Evolutionary conservation across 1,140 invertebrate genomes (phyloP), one percentile per base, ranked within the genome.

Genomic region (Drosophila obscura): DNA sequence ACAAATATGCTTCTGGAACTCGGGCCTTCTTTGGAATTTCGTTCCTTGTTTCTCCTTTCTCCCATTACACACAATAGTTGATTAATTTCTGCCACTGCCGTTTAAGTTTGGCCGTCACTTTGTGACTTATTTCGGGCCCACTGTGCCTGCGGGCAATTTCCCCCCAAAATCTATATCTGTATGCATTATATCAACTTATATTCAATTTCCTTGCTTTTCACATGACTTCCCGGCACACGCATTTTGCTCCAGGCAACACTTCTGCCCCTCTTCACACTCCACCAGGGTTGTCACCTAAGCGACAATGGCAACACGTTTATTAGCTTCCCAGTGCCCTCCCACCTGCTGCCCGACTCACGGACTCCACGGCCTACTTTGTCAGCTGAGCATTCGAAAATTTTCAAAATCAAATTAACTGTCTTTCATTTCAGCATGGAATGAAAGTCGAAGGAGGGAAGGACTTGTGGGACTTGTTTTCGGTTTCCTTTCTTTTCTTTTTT

Each of bases 401-500:
- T 63, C 61, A 83, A 83, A 83, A 83, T 83, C 65, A 83, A 83
- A 83, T 83, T 83, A 83, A 79, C 80, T 83, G 77, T 63, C 80
- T 83, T 83, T 83, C 80, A 79, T 83, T 83, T 83, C 75, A 75
- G 58, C 19, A 28, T 13, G 65, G 51, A 58, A 61, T 39, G 43
- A 26, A 53, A 62, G 45, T 58, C 28, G 51, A 55, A 56, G 73
- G 64, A 45, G 53, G 39, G 26, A 51, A 71, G 48, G 61, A 56
- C 58, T 41, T 43, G 57, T 45, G 55, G 44, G 44, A 57, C 41
- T 46, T 41, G 48, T 44, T 63, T 75, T 66, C 59, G 69, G 64
- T 44, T 49, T 59, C 46, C 24, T 26, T 19, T 13, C 8, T 43
- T 35, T 57, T 19, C 2, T 19, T 19, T 1, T 1, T 19, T 19